Base-by-base conservation (phyloP, 2,113 vertebrate species). In the Ophiodon elongatus region DNA sequence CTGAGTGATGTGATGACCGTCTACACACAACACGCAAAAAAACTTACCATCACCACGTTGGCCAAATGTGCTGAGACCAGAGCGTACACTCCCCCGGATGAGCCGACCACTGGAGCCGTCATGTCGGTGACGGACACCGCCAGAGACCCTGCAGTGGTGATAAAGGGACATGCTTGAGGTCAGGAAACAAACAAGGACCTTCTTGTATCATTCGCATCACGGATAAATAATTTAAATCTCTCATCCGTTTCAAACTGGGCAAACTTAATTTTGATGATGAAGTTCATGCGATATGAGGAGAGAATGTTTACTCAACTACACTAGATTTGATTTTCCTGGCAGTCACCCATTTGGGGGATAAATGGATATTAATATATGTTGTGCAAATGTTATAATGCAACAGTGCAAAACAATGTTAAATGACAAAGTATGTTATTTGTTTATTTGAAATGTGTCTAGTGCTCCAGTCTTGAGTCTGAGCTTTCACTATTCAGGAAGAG, bases 21-120 rank as follows among this genome's bases (percentile, higher is more conserved):
- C 60, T 23, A 74, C 68, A 63, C 29, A 56, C 57, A 78, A 65
- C 29, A 62, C 70, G 62, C 45, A n/a, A 29, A 67, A 73, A 60
- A n/a, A 86, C 89, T 88, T 95, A 99, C 98, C 98, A 99, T 99
- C 65, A 99, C 98, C 25, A 99, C 97, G 79, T 99, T 99, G 89
- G 98, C 98, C 85, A 99, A 94, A 91, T 99, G 98, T 78, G 98
- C 98, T 2, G 98, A 99, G 87, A 99, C 96, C 13, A 99, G 96
- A 0, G 98, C 98, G 6, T 99, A 99, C 9, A 99, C 98, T 1
- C 98, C 98, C 82, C 97, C 98, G 5, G 98, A 99, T 35, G 98
- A 99, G 15, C 98, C 98, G 31, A 99, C 97, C 54, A 97, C 97
- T 0, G 98, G 98, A 0, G 98, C 98, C 0, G 97, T 98, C 98